Conservation (phyloP, 2,888 invertebrate species). For the Rhagophthalmus giganteus region DNA sequence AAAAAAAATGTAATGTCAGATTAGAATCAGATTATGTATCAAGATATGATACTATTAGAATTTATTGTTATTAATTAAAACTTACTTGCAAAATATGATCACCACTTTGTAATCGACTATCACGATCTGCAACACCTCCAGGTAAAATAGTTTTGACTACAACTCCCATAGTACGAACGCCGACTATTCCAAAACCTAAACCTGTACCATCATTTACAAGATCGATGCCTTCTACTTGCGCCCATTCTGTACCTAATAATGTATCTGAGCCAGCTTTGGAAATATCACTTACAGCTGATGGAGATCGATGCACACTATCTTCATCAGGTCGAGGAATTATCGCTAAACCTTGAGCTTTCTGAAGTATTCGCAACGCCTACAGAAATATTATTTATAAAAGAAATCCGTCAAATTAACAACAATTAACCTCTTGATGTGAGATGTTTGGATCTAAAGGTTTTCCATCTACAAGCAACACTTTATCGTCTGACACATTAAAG, state of each 20-base stretch:
- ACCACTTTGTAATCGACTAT: slow-evolving; percentile 94
- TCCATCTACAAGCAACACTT: slow-evolving; percentile 82
- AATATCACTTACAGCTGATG: slow-evolving; percentile 69
- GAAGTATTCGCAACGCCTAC: slow-evolving; percentile 70
- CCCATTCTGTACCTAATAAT: slow-evolving; percentile 87
- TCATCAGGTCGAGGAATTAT: slow-evolving; percentile 60
- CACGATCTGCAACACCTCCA: slow-evolving; percentile 96
- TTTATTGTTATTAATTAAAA: slow-evolving; percentile 21
- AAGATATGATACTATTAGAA: no score
- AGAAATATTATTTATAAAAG: slow-evolving; percentile 15
- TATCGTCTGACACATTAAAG: slow-evolving; percentile 77
- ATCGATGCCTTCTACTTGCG: slow-evolving; percentile 96
- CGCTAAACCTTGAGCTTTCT: slow-evolving; percentile 72
- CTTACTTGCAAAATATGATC: slow-evolving; percentile 96
- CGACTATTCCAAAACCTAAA: slow-evolving; percentile 97
- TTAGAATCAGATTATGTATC: no score
- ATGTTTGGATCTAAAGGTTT: slow-evolving; percentile 76
- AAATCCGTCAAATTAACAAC: slow-evolving; percentile 6
- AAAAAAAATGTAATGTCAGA: no score
- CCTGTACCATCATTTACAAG: slow-evolving; percentile 97
- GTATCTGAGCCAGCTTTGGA: slow-evolving; percentile 70
- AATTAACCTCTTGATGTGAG: slow-evolving; percentile 75
- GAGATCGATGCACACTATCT: slow-evolving; percentile 58
- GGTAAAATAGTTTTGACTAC: slow-evolving; percentile 98
- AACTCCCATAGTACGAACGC: slow-evolving; percentile 96